phyloP scores from a whole-genome alignment of 2,888 invertebrate genomes.

The Lochmaea capreae region DNA sequence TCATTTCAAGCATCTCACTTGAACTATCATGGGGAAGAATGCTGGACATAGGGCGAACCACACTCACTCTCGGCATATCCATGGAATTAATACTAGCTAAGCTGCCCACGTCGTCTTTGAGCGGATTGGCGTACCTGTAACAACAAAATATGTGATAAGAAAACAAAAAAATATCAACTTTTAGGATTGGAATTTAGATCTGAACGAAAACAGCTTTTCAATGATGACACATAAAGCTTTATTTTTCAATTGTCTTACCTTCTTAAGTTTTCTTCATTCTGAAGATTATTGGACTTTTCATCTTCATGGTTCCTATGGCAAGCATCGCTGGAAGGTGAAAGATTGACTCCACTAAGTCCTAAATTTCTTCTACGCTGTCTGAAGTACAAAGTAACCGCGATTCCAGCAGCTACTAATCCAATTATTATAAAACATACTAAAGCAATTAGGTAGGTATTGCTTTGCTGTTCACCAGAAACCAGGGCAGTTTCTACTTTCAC shows the following conservation, averaged over 20 bases:
- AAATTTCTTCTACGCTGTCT: conserved; percentile 69
- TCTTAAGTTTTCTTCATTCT: conserved; percentile 90
- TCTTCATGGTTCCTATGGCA: conserved; percentile 80
- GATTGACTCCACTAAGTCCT: conserved; percentile 68
- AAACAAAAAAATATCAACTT: too few relatives aligned
- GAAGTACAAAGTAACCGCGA: conserved; percentile 69
- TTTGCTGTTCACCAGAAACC: conserved; percentile 69
- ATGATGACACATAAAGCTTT: conserved; percentile 64
- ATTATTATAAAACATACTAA: conserved; percentile 65
- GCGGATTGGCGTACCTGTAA: conserved; percentile 62
- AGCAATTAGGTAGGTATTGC: conserved; percentile 66
- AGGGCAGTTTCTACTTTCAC: conserved; percentile 81
- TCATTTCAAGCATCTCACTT: conserved; percentile 75
- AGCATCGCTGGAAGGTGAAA: conserved; percentile 70
- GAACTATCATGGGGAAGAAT: conserved; percentile 65
- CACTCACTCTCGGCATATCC: conserved; percentile 66
- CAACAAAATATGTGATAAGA: conserved; percentile 2
- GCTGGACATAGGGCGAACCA: conserved; percentile 64
- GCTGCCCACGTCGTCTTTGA: conserved; percentile 66
- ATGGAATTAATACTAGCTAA: conserved; percentile 60
- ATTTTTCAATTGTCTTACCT: conserved; percentile 60
- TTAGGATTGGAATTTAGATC: conserved; percentile 40
- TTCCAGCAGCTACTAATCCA: conserved; percentile 60
- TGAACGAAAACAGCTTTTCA: conserved; percentile 77
- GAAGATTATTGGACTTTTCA: conserved; percentile 90